A percentile compares a stretch with the other conserved stretches of the same genome.
Conservation (phyloP, 2,888 invertebrate genomes). For the Hemithea aestivaria region DNA sequence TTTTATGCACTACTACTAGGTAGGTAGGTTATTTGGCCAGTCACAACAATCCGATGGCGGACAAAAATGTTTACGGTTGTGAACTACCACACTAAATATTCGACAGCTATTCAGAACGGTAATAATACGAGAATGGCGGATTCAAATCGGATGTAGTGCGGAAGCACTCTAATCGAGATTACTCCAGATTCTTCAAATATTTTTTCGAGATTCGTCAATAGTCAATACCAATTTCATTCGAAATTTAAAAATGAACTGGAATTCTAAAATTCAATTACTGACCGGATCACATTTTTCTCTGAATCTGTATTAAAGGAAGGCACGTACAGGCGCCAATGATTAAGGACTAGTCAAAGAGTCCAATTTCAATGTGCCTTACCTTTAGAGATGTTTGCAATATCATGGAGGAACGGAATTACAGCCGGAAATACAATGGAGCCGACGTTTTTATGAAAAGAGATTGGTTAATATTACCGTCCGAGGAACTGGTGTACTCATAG, state of each 20-base stretch:
- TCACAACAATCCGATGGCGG: no score
- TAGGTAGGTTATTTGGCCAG: no score
- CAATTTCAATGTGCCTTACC: constrained; percentile 14
- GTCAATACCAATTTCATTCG: constrained; percentile 1
- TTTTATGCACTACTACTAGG: no score
- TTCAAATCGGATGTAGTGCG: no score
- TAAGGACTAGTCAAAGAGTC: constrained; percentile 15
- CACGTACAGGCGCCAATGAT: constrained; percentile 17
- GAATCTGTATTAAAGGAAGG: constrained; percentile 7
- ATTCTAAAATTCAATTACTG: constrained; percentile 19
- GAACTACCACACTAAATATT: no score
- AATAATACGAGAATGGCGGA: no score
- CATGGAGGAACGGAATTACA: constrained; percentile 15
- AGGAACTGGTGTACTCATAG: no score
- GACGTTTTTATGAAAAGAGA: constrained; percentile 8
- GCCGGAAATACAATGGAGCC: constrained; percentile 13
- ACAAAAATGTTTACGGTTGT: no score
- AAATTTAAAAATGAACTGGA: constrained; percentile 1
- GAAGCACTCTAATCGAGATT: no score
- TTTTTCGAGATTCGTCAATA: no score
- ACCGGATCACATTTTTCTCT: constrained; percentile 17
- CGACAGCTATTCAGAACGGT: no score
- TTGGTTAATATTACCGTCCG: constrained; percentile 14
- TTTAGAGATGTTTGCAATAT: constrained; percentile 20
- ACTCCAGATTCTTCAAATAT: no score